Evolutionary conservation across 1,140 invertebrate species (phyloP).

Genomic region (Aphelenchoides fujianensis): DNA sequence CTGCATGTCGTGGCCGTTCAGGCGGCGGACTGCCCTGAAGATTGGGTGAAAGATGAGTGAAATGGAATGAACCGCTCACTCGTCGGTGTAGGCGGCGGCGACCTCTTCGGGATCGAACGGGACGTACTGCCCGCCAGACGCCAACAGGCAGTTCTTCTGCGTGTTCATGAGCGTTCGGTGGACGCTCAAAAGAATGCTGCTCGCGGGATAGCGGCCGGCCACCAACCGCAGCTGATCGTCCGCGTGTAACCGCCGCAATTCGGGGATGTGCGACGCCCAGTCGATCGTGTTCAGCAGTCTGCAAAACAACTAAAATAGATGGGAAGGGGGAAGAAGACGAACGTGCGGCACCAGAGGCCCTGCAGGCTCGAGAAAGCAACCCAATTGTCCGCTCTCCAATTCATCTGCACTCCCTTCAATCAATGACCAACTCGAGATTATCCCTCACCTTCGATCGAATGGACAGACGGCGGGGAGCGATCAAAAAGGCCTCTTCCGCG

Average conservation of each 20-base stretch:
- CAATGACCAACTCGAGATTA: neutral
- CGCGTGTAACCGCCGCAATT: neutral
- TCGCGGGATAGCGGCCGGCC: neutral
- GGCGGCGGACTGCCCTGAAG: too few species aligned
- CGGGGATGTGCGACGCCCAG: neutral
- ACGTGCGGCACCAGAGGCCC: too few species aligned
- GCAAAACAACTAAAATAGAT: too few species aligned
- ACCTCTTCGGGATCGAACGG: neutral
- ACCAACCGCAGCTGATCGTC: neutral
- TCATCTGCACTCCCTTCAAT: neutral
- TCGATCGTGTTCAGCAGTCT: neutral
- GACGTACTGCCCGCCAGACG: neutral
- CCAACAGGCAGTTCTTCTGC: neutral
- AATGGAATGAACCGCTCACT: too few species aligned
- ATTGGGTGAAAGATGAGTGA: too few species aligned
- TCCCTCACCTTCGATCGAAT: neutral
- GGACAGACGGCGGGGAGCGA: neutral
- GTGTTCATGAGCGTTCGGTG: neutral
- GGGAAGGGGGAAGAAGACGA: too few species aligned
- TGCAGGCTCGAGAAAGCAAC: neutral
- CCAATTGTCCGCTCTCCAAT: neutral
- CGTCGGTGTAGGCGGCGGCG: too few species aligned
- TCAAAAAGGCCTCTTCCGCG: neutral
- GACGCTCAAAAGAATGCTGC: neutral
- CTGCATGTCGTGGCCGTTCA: too few species aligned